Conservation (phyloP, 2,797 vertebrate genomes). For the Semotilus atromaculatus region DNA sequence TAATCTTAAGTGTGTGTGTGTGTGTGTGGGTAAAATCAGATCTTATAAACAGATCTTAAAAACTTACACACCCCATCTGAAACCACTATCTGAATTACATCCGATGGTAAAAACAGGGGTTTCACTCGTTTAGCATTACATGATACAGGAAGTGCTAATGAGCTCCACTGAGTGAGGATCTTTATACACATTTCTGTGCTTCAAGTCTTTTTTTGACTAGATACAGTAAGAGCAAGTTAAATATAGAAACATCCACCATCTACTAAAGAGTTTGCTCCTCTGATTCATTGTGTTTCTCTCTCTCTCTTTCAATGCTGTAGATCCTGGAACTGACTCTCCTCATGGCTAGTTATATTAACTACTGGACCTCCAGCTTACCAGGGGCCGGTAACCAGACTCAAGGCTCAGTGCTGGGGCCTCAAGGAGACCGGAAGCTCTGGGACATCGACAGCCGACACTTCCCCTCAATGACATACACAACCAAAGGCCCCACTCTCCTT, state of each 20-base stretch:
- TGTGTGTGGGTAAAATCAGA: conserved; percentile 13
- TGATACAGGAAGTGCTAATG: conserved; percentile 51
- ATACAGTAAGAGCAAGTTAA: conserved; percentile 54
- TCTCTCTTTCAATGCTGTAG: conserved; percentile 67
- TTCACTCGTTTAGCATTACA: not conserved
- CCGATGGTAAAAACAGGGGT: conserved; percentile 61
- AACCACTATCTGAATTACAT: conserved; percentile 18
- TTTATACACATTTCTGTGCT: not conserved
- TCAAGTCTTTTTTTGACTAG: not conserved
- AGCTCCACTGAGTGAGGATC: conserved; percentile 25
- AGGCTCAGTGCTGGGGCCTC: conserved; percentile 49
- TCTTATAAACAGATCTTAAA: conserved; percentile 31
- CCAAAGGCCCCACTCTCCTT: conserved; percentile 88
- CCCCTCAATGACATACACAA: conserved; percentile 80
- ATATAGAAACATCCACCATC: conserved; percentile 23
- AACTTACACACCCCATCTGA: conserved; percentile 5
- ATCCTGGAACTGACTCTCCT: conserved; percentile 91
- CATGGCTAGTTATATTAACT: conserved; percentile 95
- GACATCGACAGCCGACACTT: conserved; percentile 83
- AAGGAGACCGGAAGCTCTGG: conserved; percentile 72
- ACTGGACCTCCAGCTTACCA: conserved; percentile 72
- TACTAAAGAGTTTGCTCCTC: not conserved
- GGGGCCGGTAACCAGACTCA: conserved; percentile 66
- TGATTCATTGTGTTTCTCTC: conserved; percentile 32
- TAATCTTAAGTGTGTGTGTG: conserved; percentile 2